A percentile compares a stretch with the other conserved stretches of the same genome.
Conservation (phyloP, 2,888 invertebrate species). For the Cancer borealis region DNA sequence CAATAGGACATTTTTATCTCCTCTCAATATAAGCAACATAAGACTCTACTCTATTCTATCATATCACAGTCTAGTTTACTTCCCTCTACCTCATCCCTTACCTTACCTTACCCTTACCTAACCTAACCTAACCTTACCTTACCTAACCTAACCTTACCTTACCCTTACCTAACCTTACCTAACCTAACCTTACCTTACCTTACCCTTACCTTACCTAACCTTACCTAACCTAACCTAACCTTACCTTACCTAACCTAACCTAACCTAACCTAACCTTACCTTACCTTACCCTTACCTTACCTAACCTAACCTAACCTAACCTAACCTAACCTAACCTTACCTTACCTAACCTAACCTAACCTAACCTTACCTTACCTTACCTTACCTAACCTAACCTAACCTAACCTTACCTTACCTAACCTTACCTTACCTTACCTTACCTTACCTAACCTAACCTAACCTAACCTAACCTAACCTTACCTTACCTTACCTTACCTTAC, state of each 20-base stretch:
- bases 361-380: slow-evolving; percentile 85
- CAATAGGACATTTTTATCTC: too few relatives aligned
- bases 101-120: too few relatives aligned
- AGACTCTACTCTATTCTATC: neutral
- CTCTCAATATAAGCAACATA: neutral
- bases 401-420: slow-evolving; percentile 86
- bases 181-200: slow-evolving; percentile 77
- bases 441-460: neutral
- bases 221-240: neutral
- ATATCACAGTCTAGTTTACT: too few relatives aligned
- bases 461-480: neutral
- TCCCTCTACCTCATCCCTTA: too few relatives aligned
- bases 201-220: too few relatives aligned
- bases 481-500: slow-evolving; percentile 84
- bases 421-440: too few relatives aligned
- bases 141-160: too few relatives aligned
- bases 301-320: neutral
- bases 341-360: neutral
- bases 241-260: slow-evolving; percentile 84
- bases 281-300: too few relatives aligned
- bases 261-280: slow-evolving; percentile 72
- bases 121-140: slow-evolving; percentile 78
- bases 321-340: too few relatives aligned
- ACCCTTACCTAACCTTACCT: too few relatives aligned
- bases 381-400: neutral